Evolutionary conservation across 2,888 invertebrate species (phyloP).

Genomic region (Cyaniris semiargus): DNA sequence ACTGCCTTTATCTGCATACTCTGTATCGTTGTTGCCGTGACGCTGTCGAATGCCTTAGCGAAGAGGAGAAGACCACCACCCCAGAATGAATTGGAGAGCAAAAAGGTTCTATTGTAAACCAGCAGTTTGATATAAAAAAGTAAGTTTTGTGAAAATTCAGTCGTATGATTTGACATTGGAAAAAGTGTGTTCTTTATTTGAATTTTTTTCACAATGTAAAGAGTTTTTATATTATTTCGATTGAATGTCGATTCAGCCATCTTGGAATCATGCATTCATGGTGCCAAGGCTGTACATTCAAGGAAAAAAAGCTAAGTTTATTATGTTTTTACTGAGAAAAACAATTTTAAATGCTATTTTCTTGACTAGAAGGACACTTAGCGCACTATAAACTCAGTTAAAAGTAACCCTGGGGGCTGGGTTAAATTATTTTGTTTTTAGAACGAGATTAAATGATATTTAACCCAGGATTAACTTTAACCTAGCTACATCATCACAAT

Average conservation of each 20-base stretch:
- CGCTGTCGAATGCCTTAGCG: conserved; percentile 52
- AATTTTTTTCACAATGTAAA: no score
- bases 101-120: conserved; percentile 60
- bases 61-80: conserved; percentile 52
- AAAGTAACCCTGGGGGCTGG: background rate
- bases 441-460: background rate
- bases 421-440: background rate
- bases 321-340: background rate
- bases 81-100: conserved; percentile 63
- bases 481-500: background rate
- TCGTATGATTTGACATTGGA: conserved; percentile 2
- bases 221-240: no score
- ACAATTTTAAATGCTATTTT: background rate
- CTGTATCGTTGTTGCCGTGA: conserved; percentile 53
- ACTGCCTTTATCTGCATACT: conserved; percentile 59
- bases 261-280: background rate
- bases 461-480: background rate
- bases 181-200: no score
- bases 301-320: background rate
- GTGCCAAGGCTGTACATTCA: background rate
- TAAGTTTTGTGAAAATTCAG: conserved; percentile 24
- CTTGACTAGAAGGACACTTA: background rate
- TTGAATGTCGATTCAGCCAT: conserved; percentile 9
- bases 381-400: background rate
- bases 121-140: background rate